These are phyloP conservation scores for Odocoileus hemionus DNA, from an alignment of 2,113 vertebrate species.

Conservation along the genomic window DNA sequence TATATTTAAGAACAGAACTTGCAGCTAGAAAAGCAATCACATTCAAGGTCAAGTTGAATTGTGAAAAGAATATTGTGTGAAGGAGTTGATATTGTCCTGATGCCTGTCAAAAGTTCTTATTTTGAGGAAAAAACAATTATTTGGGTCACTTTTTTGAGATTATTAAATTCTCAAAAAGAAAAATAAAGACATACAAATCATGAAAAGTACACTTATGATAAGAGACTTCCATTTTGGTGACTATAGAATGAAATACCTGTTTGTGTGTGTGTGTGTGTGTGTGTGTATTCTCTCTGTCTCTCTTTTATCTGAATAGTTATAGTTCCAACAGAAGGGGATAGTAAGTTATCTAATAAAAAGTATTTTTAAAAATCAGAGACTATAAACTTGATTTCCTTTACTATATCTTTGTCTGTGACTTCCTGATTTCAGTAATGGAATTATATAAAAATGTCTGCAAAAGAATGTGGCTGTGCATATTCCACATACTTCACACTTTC, in stretches of 20 bases:
- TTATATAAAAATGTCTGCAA: background rate
- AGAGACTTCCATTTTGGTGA: background rate
- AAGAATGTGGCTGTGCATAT: background rate
- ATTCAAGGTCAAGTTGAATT: conserved; percentile 44
- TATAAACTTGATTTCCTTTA: background rate
- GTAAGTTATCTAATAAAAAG: background rate
- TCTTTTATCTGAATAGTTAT: background rate
- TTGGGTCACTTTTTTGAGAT: background rate
- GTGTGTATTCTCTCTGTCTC: background rate
- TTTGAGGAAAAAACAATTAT: background rate
- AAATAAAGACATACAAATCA: background rate
- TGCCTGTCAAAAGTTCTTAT: background rate
- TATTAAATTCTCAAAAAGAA: background rate
- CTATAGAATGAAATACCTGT: background rate
- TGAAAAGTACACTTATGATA: background rate
- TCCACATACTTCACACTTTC: background rate
- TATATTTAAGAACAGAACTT: conserved; percentile 26
- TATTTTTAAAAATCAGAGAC: background rate
- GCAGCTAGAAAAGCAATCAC: background rate
- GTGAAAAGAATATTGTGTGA: background rate
- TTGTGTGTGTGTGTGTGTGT: background rate
- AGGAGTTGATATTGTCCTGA: background rate
- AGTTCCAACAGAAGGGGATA: background rate
- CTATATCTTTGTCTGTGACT: background rate
- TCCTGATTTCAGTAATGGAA: background rate